Evolutionary conservation across 1,140 invertebrate genomes (phyloP).

Genomic region (Drosophila pseudoananassae): DNA sequence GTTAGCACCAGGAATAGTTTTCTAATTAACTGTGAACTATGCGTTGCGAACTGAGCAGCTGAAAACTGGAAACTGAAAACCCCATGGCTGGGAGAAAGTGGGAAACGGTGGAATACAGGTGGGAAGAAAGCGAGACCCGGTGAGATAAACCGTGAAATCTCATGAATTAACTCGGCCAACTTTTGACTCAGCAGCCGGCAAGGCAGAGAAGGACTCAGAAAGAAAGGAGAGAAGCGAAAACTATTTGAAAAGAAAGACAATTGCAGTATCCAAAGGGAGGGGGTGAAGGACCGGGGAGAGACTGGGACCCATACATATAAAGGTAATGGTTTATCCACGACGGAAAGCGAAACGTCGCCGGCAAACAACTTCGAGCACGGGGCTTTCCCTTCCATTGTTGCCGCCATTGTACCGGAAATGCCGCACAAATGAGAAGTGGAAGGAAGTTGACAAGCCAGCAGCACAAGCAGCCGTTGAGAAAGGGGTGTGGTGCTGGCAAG

Average conservation of each 20-base stretch:
- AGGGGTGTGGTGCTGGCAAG: slow-evolving; percentile 19
- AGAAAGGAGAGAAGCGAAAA: slow-evolving; percentile 43
- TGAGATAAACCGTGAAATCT: slow-evolving; percentile 80
- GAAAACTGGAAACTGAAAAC: background rate
- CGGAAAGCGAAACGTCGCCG: slow-evolving; percentile 77
- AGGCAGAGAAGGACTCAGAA: slow-evolving; percentile 15
- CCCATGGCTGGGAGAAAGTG: slow-evolving; percentile 8
- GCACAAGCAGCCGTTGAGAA: background rate
- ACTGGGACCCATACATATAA: background rate
- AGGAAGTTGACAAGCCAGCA: slow-evolving; percentile 72
- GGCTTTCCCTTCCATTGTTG: slow-evolving; percentile 62
- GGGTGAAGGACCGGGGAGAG: no score
- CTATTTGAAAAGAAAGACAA: slow-evolving; percentile 77
- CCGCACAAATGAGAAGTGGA: slow-evolving; percentile 80
- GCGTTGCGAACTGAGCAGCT: slow-evolving; percentile 32
- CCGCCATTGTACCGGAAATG: slow-evolving; percentile 76
- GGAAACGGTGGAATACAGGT: slow-evolving; percentile 17
- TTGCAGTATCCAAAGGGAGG: slow-evolving; percentile 36
- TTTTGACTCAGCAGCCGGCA: slow-evolving; percentile 54
- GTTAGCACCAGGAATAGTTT: slow-evolving; percentile 71
- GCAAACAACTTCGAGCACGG: slow-evolving; percentile 67
- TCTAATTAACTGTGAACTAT: slow-evolving; percentile 79
- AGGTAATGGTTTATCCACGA: slow-evolving; percentile 70
- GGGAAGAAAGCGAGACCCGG: slow-evolving; percentile 17
- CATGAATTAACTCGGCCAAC: slow-evolving; percentile 76